Conservation (phyloP, 2,113 vertebrate genomes). For the Natator depressus region DNA sequence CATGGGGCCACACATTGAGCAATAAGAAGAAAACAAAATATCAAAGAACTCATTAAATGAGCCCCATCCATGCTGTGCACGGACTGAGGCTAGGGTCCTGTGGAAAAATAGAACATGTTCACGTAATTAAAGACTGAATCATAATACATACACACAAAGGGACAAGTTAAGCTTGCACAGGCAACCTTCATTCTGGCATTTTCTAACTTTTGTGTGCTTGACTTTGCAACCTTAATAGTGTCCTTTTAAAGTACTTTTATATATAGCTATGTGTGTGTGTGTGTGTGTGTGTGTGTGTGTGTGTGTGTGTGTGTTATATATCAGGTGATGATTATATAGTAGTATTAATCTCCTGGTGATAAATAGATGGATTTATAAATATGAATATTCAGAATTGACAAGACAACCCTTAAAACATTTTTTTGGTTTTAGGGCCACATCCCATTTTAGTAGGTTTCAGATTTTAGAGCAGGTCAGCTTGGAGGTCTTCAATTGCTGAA, state of each 20-base stretch:
- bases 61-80: neutral
- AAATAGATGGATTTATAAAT: neutral
- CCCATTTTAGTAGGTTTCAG: neutral
- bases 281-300: no score
- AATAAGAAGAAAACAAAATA: no score
- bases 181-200: neutral
- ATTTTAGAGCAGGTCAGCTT: neutral
- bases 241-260: neutral
- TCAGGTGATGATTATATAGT: neutral
- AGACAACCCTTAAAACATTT: neutral
- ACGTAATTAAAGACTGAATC: neutral
- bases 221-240: neutral
- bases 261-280: neutral
- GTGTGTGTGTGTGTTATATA: no score
- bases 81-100: neutral
- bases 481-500: neutral
- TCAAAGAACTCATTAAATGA: no score
- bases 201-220: neutral
- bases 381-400: neutral
- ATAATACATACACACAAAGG: neutral
- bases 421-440: neutral
- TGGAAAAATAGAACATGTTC: neutral
- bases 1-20: no score
- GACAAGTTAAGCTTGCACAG: neutral
- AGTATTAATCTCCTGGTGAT: neutral